These are phyloP conservation scores for Lomographa bimaculata DNA, from an alignment of 2,888 invertebrate genomes.

Conservation along the genomic window DNA sequence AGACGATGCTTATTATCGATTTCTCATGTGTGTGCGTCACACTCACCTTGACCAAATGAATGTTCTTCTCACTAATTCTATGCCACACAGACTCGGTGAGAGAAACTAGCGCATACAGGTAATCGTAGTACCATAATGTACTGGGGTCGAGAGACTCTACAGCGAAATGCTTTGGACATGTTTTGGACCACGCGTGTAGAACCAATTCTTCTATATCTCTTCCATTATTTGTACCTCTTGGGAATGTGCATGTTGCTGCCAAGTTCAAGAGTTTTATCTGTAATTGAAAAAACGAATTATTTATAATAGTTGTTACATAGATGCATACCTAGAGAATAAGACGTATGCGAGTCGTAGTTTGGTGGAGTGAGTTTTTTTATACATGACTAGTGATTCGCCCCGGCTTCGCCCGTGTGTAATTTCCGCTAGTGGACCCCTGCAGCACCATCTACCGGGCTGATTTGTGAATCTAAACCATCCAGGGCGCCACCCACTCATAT, in stretches of 20 bases:
- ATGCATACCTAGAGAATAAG: too few species aligned
- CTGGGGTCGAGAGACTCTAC: slow-evolving; percentile 34
- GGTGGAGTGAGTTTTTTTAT: too few species aligned
- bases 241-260: slow-evolving; percentile 51
- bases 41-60: slow-evolving; percentile 51
- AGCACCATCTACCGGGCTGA: too few species aligned
- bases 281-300: slow-evolving; percentile 30
- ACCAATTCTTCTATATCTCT: slow-evolving; percentile 45
- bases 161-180: slow-evolving; percentile 45
- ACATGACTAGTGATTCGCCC: too few species aligned
- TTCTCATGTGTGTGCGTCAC: too few species aligned
- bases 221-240: slow-evolving; percentile 35
- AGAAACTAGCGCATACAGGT: slow-evolving; percentile 46
- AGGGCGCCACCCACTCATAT: too few species aligned
- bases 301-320: too few species aligned
- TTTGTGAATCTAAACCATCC: too few species aligned
- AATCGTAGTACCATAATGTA: slow-evolving; percentile 53
- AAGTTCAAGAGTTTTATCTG: slow-evolving; percentile 55
- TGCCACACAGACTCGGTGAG: slow-evolving; percentile 46
- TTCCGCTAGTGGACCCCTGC: too few species aligned
- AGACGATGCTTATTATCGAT: too few species aligned
- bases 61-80: slow-evolving; percentile 37
- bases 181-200: slow-evolving; percentile 50
- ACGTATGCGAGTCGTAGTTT: too few species aligned
- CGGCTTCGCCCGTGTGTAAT: too few species aligned